These are phyloP conservation scores for Megastigmus dorsalis DNA, from an alignment of 2,888 invertebrate species.

Conservation along the genomic window DNA sequence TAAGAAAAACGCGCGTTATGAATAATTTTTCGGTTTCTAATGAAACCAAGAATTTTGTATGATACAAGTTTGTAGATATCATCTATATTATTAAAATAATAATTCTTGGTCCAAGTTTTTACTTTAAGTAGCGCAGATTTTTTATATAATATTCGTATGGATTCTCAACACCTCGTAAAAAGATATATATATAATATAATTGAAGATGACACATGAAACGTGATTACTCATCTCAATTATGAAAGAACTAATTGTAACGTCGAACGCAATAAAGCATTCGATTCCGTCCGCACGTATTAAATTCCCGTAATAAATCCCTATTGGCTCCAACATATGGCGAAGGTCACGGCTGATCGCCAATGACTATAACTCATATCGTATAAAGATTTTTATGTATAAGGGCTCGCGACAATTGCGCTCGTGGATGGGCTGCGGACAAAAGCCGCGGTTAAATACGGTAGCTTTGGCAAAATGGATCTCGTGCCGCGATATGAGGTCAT, in stretches of 20 bases:
- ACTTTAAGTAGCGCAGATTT: too few relatives aligned
- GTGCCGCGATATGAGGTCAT: too few relatives aligned
- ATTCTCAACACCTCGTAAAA: not conserved
- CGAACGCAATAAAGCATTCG: not conserved
- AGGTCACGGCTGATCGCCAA: slow-evolving; percentile 17
- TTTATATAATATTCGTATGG: too few relatives aligned
- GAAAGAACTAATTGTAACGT: not conserved
- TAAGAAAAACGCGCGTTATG: too few relatives aligned
- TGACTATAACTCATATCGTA: slow-evolving; percentile 32
- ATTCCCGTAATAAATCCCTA: not conserved
- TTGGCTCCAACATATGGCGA: not conserved
- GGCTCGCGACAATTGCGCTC: not conserved
- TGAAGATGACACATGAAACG: too few relatives aligned
- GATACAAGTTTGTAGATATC: not conserved
- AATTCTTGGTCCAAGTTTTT: too few relatives aligned
- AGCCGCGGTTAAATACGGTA: not conserved
- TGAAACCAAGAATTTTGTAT: too few relatives aligned
- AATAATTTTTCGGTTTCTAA: too few relatives aligned
- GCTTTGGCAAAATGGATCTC: not conserved
- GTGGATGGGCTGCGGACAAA: too few relatives aligned
- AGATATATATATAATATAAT: not conserved
- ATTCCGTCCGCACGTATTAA: not conserved
- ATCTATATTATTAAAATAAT: too few relatives aligned
- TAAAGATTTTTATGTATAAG: not conserved
- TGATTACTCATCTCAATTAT: too few relatives aligned